phyloP scores from a whole-genome alignment of 2,797 vertebrate species.

The Sylvilagus floridanus region DNA sequence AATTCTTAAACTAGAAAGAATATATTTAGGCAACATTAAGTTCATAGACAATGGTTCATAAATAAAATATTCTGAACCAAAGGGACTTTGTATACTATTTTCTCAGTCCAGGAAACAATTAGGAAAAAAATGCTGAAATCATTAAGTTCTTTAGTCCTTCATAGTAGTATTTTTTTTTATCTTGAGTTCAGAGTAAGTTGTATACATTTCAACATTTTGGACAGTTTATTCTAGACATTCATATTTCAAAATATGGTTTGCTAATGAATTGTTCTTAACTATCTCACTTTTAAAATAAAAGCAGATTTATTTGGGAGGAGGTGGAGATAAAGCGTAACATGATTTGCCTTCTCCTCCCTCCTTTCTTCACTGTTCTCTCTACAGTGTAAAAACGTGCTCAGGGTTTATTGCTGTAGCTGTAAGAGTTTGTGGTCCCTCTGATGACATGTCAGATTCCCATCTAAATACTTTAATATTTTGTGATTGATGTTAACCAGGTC shows the following conservation, averaged over 20 bases:
- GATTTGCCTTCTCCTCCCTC: neutral
- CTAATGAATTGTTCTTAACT: conserved; percentile 8
- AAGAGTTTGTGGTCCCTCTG: neutral
- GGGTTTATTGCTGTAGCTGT: neutral
- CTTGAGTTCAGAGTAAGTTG: neutral
- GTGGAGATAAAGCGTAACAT: neutral
- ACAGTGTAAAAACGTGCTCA: neutral
- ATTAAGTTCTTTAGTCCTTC: neutral
- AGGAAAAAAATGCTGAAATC: neutral
- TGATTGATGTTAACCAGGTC: neutral
- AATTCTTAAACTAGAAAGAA: neutral
- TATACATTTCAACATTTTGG: neutral
- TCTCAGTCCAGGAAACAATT: neutral
- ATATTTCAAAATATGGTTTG: conserved; percentile 4
- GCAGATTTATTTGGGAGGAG: neutral
- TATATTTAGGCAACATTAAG: neutral
- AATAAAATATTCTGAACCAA: neutral
- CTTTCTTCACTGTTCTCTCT: neutral
- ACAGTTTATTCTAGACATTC: neutral
- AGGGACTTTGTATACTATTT: neutral
- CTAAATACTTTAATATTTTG: neutral
- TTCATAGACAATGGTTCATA: neutral
- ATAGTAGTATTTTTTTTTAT: neutral
- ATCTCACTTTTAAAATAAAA: neutral
- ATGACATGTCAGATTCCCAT: neutral